Evolutionary conservation across 2,888 invertebrate genomes (phyloP).

Genomic region (Calameuta idolon): DNA sequence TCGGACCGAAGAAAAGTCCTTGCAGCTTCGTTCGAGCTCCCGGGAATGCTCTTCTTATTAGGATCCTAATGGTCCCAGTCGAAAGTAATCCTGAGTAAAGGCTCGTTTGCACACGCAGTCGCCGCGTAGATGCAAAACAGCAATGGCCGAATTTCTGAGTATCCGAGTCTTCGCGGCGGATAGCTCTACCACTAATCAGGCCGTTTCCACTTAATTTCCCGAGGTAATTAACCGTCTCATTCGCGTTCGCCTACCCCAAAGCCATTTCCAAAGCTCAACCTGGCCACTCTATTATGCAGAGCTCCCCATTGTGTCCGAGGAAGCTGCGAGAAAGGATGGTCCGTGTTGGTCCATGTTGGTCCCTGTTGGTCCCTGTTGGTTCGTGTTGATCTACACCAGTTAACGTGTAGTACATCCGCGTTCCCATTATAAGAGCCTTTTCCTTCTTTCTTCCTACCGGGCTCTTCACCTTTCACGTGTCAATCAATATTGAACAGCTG

Average conservation of each 20-base stretch:
- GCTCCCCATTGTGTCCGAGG: constrained; percentile 54
- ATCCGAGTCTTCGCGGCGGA: background rate
- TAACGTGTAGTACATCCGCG: background rate
- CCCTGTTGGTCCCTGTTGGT: too few relatives aligned
- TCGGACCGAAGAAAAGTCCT: too few relatives aligned
- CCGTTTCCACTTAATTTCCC: constrained; percentile 65
- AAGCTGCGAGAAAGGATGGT: constrained; percentile 31
- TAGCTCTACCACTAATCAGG: constrained; percentile 52
- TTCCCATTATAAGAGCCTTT: background rate
- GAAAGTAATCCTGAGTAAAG: too few relatives aligned
- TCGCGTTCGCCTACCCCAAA: constrained; percentile 49
- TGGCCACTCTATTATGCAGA: constrained; percentile 57
- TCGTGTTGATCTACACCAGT: background rate
- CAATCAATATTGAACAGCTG: background rate
- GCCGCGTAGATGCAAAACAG: background rate
- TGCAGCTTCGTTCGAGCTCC: too few relatives aligned
- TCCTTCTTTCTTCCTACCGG: background rate
- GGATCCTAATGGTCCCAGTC: too few relatives aligned
- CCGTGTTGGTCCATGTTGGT: too few relatives aligned
- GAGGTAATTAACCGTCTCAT: constrained; percentile 62
- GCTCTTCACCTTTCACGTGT: background rate
- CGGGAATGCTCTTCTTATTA: too few relatives aligned
- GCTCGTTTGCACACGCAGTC: background rate
- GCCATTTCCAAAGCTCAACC: constrained; percentile 53
- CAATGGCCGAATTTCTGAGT: background rate